phyloP scores from a whole-genome alignment of 2,888 invertebrate genomes.

The Prosopocoilus inquinatus region DNA sequence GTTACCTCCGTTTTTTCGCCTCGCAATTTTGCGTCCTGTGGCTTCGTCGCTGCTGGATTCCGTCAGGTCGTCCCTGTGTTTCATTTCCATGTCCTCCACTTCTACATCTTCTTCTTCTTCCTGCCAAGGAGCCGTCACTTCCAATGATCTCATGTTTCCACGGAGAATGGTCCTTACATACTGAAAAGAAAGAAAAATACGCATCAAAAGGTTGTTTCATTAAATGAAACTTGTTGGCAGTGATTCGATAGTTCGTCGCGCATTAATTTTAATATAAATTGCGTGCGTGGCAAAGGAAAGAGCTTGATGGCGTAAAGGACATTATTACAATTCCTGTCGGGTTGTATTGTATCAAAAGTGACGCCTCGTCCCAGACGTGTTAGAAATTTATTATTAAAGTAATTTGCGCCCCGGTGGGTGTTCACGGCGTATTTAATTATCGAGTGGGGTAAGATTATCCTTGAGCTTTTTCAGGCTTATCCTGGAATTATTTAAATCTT shows the following conservation, averaged over 20 bases:
- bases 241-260: too few species aligned
- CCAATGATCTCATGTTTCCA: conserved; percentile 46
- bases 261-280: too few species aligned
- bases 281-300: too few species aligned
- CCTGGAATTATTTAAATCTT: conserved; percentile 12
- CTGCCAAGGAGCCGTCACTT: conserved; percentile 50
- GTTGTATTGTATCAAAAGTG: too few species aligned
- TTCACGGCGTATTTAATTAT: conserved; percentile 13
- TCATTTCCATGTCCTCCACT: conserved; percentile 50
- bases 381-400: not conserved
- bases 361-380: not conserved
- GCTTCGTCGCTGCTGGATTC: conserved; percentile 49
- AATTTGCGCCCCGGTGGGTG: conserved; percentile 1
- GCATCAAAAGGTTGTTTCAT: too few species aligned
- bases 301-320: too few species aligned
- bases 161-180: too few species aligned
- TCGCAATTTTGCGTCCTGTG: conserved; percentile 41
- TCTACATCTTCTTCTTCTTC: conserved; percentile 52
- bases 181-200: too few species aligned
- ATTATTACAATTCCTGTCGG: too few species aligned
- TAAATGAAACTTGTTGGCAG: too few species aligned
- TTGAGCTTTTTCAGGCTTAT: conserved; percentile 6
- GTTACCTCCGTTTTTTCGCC: conserved; percentile 48
- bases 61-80: conserved; percentile 44
- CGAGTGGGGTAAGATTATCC: conserved; percentile 5